Evolutionary conservation across 1,140 invertebrate genomes (phyloP), one percentile per base, ranked within the genome.

Genomic region (Stenopsyche tienmushanensis): DNA sequence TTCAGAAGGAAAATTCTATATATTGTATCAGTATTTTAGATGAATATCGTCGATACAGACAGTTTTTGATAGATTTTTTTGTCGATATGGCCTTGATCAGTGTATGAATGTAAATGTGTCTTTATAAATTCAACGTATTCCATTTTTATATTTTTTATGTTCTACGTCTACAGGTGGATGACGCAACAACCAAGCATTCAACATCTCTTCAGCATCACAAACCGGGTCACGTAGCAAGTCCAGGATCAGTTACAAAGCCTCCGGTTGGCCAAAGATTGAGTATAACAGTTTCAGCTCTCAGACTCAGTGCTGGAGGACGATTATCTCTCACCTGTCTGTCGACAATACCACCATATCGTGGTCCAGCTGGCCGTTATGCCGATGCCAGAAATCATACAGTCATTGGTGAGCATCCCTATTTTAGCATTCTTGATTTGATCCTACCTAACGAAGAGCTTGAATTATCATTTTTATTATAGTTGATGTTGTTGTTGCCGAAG

Each of bases 241-340:
- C 74, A 73, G 76, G 25, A 67, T 73, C 49, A 72, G 75, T 7
- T 24, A 24, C 18, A 60, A 72, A 55, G 17, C 62, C 69, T 8
- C 52, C 41, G 5, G 34, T 26, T 1, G 62, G 26, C n/a, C 69
- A 70, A 34, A 59, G 78, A 1, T 72, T 81, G 3, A 79, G 77
- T 55, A 71, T 81, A 18, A 77, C 78, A 2, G 80, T 87, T 24
- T 86, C 86, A 1, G 83, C 83, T 50, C 75, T 86, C 34, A 83
- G 86, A 63, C 74, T 83, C 17, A 81, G 83, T 21, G 82, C 84
- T n/a, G 84, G 83, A 39, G 85, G 85, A 18, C 73, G 79, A 57
- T 75, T 88, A 5, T 79, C 84, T 59, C 80, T 88, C n/a, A 84
- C 82, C 23, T 88, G 87, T 69, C 81, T 85, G 71, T 82, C 85